These are phyloP conservation scores for Megaustenia siamemsis DNA, from an alignment of 2,888 invertebrate genomes.

Conservation along the genomic window DNA sequence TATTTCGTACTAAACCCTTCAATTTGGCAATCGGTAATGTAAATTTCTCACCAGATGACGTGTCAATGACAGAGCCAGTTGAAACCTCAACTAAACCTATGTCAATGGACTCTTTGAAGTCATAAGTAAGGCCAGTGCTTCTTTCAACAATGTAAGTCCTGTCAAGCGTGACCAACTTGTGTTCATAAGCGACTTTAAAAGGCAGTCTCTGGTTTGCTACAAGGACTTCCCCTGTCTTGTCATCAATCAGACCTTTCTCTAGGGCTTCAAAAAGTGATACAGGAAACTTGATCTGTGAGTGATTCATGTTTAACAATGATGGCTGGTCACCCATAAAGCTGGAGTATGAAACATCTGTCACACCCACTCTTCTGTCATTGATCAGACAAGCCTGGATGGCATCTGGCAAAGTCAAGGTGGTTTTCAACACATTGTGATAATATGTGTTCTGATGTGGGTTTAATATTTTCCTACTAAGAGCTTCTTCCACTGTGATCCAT, in stretches of 20 bases:
- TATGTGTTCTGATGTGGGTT: conserved; percentile 81
- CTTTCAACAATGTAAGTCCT: conserved; percentile 59
- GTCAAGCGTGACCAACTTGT: conserved; percentile 50
- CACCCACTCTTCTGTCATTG: conserved; percentile 24
- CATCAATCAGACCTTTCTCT: conserved; percentile 52
- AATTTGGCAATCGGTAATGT: conserved; percentile 55
- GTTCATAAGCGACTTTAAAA: conserved; percentile 56
- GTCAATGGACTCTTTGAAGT: conserved; percentile 85
- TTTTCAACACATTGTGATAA: conserved; percentile 55
- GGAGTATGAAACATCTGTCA: not conserved
- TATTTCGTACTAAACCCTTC: conserved; percentile 58
- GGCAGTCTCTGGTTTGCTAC: conserved; percentile 37
- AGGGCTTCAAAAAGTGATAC: conserved; percentile 56
- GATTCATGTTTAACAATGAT: not conserved
- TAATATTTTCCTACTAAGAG: conserved; percentile 87
- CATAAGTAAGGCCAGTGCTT: conserved; percentile 56
- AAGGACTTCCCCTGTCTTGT: conserved; percentile 52
- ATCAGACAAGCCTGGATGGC: conserved; percentile 60
- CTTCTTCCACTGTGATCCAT: conserved; percentile 90
- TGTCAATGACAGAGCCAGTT: conserved; percentile 80
- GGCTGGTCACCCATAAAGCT: conserved; percentile 12
- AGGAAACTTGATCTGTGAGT: conserved; percentile 37
- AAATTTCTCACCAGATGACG: conserved; percentile 80
- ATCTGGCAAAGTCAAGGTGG: conserved; percentile 56
- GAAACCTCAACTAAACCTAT: conserved; percentile 89